Evolutionary conservation across 2,797 vertebrate genomes (phyloP), one percentile per base, ranked within the genome.

Genomic region (Leptoclinus maculatus): DNA sequence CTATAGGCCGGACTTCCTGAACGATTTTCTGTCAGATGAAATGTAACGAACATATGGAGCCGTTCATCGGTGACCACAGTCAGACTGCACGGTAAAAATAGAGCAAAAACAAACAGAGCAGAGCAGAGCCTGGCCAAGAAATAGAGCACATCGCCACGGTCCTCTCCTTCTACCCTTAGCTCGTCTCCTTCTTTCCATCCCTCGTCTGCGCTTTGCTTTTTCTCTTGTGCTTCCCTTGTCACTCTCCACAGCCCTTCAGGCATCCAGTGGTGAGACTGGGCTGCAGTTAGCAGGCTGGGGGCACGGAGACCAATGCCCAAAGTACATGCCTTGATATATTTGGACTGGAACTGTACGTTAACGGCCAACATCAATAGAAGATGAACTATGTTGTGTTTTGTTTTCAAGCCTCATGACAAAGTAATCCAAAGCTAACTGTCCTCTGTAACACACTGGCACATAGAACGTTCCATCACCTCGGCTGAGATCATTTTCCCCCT

Each of bases 31-130:
- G 72, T 68, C 47, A 79, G 78, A 84, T 83, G 76, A 87, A 91
- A 92, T 90, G 71, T 66, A 89, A 90, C 82, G 86, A 87, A 66
- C 91, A 93, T 82, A 87, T 93, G 91, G 89, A 87, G 82, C 60
- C 87, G 88, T 92, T 91, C 90, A 90, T 88, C 89, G 87, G 84
- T 84, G 87, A 88, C 91, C 87, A 68, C 73, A 80, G 82, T 84
- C 86, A 87, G 86, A 86, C 91, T 71, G 70, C 75, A 29, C 4
- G 11, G 80, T 92, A 93, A 92, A 93, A 94, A 94, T 91, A 94
- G 91, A 93, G 83, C 83, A 82, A 91, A 93, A 91, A 83, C 84
- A 93, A 93, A 94, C 83, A 92, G 82, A 88, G 62, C 56, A 62
- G 80, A 78, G 79, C 23, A 17, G 51, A 79, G 34, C 34, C 32